Percentiles rank a stretch among this genome's conserved stretches.
These are phyloP conservation scores for Leptosomus discolor DNA, from an alignment of 2,113 vertebrate species.

Conservation along the genomic window DNA sequence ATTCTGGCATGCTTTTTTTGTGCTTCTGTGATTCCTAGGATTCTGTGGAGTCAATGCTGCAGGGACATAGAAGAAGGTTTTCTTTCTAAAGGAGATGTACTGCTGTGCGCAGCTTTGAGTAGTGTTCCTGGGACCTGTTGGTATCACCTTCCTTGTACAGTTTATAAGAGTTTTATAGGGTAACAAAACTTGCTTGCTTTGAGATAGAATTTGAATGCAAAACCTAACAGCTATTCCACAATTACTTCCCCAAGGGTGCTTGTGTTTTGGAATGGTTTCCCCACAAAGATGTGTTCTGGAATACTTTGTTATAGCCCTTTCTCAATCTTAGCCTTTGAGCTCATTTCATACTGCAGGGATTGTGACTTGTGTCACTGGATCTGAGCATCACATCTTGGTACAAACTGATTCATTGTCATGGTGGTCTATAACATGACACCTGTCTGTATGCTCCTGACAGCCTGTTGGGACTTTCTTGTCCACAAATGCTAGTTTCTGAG, in stretches of 20 bases:
- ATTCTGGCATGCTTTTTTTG: background rate
- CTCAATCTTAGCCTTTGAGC: background rate
- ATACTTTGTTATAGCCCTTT: background rate
- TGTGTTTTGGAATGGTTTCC: background rate
- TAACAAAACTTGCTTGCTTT: background rate
- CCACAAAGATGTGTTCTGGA: background rate
- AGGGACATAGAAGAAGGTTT: background rate
- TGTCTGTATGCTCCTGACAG: background rate
- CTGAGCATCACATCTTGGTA: background rate
- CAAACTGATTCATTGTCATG: background rate
- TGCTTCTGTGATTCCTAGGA: background rate
- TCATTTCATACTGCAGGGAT: background rate
- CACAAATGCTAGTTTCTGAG: background rate
- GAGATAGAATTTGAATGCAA: background rate
- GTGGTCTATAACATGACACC: background rate
- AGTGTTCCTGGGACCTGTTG: background rate
- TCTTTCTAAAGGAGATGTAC: background rate
- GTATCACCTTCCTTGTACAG: background rate
- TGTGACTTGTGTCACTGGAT: background rate
- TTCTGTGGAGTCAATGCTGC: background rate
- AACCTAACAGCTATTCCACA: background rate
- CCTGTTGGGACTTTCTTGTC: background rate
- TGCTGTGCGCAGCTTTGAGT: background rate
- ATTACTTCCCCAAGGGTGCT: background rate
- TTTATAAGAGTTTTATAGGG: background rate